Percentiles rank a stretch among this genome's conserved stretches.
phyloP scores from a whole-genome alignment of 2,888 invertebrate species.

The Artemia sinica region DNA sequence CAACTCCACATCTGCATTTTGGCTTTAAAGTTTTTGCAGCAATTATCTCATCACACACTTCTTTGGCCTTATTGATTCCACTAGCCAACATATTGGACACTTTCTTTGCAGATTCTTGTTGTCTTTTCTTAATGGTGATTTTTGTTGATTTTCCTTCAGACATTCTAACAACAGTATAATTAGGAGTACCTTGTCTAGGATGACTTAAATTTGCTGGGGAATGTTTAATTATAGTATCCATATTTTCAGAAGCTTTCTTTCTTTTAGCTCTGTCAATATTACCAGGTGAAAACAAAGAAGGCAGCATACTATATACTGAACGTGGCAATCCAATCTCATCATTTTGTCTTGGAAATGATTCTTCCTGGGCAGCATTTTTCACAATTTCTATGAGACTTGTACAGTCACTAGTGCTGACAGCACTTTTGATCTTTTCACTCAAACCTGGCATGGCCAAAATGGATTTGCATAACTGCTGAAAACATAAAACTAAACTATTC shows the following conservation, averaged over 20 bases:
- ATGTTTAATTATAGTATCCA: not conserved
- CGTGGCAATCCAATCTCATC: constrained; percentile 46
- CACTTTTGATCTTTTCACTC: constrained; percentile 46
- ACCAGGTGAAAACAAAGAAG: constrained; percentile 47
- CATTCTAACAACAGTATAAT: constrained; percentile 24
- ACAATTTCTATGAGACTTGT: constrained; percentile 52
- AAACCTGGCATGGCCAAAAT: constrained; percentile 37
- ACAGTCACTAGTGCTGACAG: constrained; percentile 29
- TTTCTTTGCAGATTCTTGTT: constrained; percentile 21
- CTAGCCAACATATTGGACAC: not conserved
- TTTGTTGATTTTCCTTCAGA: constrained; percentile 47
- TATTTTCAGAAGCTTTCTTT: constrained; percentile 25
- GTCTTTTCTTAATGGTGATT: constrained; percentile 61
- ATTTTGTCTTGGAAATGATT: not conserved
- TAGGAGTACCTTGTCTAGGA: not conserved
- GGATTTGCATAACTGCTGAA: constrained; percentile 70
- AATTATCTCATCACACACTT: too few relatives aligned
- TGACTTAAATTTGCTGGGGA: constrained; percentile 29
- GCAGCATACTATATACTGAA: constrained; percentile 53
- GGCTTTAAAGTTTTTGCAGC: constrained; percentile 15
- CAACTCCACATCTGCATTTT: constrained; percentile 73
- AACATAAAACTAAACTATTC: constrained; percentile 64
- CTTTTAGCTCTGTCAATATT: constrained; percentile 40
- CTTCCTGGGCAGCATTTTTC: constrained; percentile 54
- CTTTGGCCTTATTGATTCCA: constrained; percentile 16